phyloP scores from a whole-genome alignment of 2,113 vertebrate species.

The Pollachius pollachius region DNA sequence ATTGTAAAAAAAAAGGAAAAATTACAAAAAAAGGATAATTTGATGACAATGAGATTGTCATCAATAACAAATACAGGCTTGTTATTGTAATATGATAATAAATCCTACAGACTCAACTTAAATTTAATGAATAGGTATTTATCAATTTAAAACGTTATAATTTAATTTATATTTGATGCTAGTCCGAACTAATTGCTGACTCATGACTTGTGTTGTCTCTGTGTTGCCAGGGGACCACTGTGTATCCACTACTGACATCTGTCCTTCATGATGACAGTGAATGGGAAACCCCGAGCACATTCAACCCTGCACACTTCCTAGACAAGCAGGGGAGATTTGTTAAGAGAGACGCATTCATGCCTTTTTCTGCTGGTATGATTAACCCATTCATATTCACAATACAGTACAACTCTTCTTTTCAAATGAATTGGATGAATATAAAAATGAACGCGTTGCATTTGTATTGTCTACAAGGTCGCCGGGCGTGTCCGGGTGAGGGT shows the following conservation, averaged over 20 bases:
- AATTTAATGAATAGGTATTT: no score
- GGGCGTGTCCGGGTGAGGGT: slow-evolving; percentile 71
- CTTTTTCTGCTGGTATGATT: slow-evolving; percentile 68
- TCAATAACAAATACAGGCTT: no score
- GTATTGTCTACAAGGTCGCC: slow-evolving; percentile 53
- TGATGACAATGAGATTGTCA: no score
- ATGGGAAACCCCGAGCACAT: slow-evolving; percentile 65
- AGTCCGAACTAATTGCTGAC: no score
- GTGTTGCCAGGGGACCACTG: slow-evolving; percentile 53
- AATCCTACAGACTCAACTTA: no score
- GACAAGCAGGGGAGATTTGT: slow-evolving; percentile 58
- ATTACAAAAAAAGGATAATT: no score
- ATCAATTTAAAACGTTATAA: no score
- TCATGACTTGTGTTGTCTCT: no score
- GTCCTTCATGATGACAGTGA: slow-evolving; percentile 66
- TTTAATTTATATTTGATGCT: no score
- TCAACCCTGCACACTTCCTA: slow-evolving; percentile 70
- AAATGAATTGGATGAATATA: no score
- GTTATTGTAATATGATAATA: no score
- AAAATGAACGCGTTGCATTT: not conserved
- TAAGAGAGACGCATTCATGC: slow-evolving; percentile 65
- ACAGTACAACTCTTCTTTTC: not conserved
- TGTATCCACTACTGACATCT: slow-evolving; percentile 63
- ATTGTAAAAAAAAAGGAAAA: no score
- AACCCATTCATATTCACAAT: not conserved